phyloP scores from a whole-genome alignment of 2,113 vertebrate species.

The Arvicanthis niloticus region DNA sequence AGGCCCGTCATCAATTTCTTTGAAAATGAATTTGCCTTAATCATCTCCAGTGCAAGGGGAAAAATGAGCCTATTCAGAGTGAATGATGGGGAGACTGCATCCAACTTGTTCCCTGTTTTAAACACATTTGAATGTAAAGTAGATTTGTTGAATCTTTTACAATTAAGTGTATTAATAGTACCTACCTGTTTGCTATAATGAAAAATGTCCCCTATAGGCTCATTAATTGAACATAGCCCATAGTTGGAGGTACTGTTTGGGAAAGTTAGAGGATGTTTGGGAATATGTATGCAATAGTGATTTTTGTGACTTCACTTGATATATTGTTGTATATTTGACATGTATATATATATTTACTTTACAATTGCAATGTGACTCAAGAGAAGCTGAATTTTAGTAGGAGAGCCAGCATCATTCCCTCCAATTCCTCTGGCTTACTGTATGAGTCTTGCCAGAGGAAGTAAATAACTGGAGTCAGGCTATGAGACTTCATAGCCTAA shows the following conservation, averaged over 20 bases:
- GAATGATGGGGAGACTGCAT: background rate
- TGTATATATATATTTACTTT: background rate
- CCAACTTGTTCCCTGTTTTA: slow-evolving; percentile 14
- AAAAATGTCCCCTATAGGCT: background rate
- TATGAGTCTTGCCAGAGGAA: background rate
- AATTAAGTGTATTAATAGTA: background rate
- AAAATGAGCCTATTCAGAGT: background rate
- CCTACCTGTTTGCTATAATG: background rate
- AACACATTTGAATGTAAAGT: slow-evolving; percentile 46
- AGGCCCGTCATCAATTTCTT: background rate
- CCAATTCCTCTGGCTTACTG: background rate
- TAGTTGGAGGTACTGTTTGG: background rate
- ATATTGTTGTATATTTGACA: background rate
- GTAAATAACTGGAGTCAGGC: background rate
- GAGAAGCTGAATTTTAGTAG: background rate
- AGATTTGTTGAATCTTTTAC: background rate
- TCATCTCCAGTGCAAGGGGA: slow-evolving; percentile 9
- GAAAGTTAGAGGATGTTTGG: background rate
- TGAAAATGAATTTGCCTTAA: slow-evolving; percentile 38
- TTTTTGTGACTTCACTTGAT: background rate
- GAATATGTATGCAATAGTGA: background rate
- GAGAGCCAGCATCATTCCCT: background rate
- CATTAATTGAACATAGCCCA: background rate
- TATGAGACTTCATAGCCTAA: background rate
- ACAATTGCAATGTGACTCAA: background rate